Conservation (phyloP, 2,888 invertebrate genomes). For the Oligia fasciuncula region DNA sequence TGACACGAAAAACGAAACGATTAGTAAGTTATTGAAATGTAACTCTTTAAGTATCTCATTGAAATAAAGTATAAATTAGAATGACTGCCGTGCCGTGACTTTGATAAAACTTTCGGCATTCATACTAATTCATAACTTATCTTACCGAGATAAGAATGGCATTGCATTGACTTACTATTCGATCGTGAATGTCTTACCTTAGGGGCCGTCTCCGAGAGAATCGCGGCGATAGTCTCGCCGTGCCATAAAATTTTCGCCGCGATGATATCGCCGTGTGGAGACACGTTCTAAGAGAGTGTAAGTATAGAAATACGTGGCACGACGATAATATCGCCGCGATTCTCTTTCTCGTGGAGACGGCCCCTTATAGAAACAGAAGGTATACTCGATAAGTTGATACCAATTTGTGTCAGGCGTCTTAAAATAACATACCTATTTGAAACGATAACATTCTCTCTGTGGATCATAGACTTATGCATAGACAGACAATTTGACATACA, state of each 20-base stretch:
- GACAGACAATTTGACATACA: conserved; percentile 16
- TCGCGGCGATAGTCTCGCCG: no score
- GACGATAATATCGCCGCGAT: no score
- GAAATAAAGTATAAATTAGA: neutral
- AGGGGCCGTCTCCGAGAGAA: no score
- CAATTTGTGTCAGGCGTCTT: conserved; percentile 22
- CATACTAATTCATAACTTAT: neutral
- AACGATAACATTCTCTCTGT: conserved; percentile 30
- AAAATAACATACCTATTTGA: conserved; percentile 43
- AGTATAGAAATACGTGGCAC: no score
- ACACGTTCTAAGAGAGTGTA: no score
- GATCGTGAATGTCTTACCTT: neutral
- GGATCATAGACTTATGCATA: conserved; percentile 29
- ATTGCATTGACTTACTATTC: neutral
- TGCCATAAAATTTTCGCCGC: no score
- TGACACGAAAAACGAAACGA: neutral
- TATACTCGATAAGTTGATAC: conserved; percentile 8
- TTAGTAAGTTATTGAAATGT: neutral
- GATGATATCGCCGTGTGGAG: no score
- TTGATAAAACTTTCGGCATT: neutral
- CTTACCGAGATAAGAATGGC: neutral
- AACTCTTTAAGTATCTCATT: neutral
- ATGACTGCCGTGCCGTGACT: neutral
- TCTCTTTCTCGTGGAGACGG: no score
- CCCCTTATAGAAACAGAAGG: neutral